These are phyloP conservation scores for Adoxophyes honmai DNA, from an alignment of 1,140 invertebrate genomes.

Conservation along the genomic window DNA sequence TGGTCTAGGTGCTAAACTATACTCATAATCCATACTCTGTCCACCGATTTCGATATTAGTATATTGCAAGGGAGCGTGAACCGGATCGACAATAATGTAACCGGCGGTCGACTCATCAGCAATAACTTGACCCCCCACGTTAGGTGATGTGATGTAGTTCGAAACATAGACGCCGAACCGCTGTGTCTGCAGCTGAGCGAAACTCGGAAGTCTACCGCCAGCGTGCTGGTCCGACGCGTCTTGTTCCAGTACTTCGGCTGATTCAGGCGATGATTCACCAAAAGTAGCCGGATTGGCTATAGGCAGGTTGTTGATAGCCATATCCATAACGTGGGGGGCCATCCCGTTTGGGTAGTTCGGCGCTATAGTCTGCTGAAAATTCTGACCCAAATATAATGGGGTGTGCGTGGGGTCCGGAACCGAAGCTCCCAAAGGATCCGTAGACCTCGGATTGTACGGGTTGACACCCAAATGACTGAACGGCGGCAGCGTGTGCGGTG, in stretches of 20 bases:
- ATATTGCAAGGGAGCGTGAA: constrained; percentile 61
- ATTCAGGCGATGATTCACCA: constrained; percentile 79
- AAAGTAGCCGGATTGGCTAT: constrained; percentile 83
- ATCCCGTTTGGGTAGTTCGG: constrained; percentile 87
- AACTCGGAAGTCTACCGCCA: constrained; percentile 79
- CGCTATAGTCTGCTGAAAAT: constrained; percentile 78
- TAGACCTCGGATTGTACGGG: constrained; percentile 74
- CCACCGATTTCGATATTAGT: constrained; percentile 56
- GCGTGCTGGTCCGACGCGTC: constrained; percentile 72
- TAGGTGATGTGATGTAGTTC: constrained; percentile 76
- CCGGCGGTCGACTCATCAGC: constrained; percentile 77
- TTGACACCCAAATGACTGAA: constrained; percentile 77
- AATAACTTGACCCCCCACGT: constrained; percentile 85
- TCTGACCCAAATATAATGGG: constrained; percentile 77
- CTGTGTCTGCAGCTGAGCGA: constrained; percentile 80
- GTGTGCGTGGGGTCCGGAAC: constrained; percentile 80
- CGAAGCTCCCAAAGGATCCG: constrained; percentile 76
- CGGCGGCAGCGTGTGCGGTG: constrained; percentile 78
- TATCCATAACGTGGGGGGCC: constrained; percentile 89
- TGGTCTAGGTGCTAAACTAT: constrained; percentile 47
- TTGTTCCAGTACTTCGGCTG: constrained; percentile 66
- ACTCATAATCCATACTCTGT: constrained; percentile 55
- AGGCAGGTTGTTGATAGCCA: constrained; percentile 82
- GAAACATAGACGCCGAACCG: constrained; percentile 77
- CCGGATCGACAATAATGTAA: constrained; percentile 67